These are phyloP conservation scores for Habroteleia sp. DNA, from an alignment of 2,888 invertebrate genomes.

Conservation along the genomic window DNA sequence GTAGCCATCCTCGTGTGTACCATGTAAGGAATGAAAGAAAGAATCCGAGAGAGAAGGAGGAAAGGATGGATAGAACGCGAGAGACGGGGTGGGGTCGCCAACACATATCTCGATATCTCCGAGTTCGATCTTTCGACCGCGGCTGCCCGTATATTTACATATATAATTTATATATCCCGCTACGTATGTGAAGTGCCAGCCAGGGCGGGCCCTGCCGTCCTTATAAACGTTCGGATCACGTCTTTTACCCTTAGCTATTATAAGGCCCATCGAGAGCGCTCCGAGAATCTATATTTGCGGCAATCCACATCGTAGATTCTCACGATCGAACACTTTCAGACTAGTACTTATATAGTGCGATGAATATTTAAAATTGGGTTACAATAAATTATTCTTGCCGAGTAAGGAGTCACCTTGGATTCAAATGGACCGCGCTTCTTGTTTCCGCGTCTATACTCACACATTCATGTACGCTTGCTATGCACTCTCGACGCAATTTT, in stretches of 20 bases:
- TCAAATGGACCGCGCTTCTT: slow-evolving; percentile 39
- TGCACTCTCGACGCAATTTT: not conserved
- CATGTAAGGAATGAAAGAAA: slow-evolving; percentile 46
- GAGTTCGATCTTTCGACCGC: slow-evolving; percentile 74
- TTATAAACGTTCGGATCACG: slow-evolving; percentile 25
- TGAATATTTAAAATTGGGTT: slow-evolving; percentile 22
- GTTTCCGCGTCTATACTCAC: slow-evolving; percentile 7
- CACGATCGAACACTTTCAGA: slow-evolving; percentile 64
- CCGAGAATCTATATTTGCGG: slow-evolving; percentile 64
- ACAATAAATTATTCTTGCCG: slow-evolving; percentile 27
- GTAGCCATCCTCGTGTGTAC: slow-evolving; percentile 43
- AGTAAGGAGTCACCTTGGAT: slow-evolving; percentile 24
- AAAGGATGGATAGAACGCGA: slow-evolving; percentile 1
- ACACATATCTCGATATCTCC: slow-evolving; percentile 77
- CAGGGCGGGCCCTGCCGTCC: slow-evolving; percentile 63
- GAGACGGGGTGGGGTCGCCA: slow-evolving; percentile 70
- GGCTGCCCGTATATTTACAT: slow-evolving; percentile 78
- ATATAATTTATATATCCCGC: slow-evolving; percentile 79
- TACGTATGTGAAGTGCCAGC: slow-evolving; percentile 65
- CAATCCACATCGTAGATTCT: slow-evolving; percentile 63
- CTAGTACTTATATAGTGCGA: slow-evolving; percentile 43
- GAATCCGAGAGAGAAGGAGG: slow-evolving; percentile 13
- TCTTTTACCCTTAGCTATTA: slow-evolving; percentile 63
- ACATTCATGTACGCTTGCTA: not conserved
- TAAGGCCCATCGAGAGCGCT: slow-evolving; percentile 57